Percentiles rank a stretch among this genome's conserved stretches.
Evolutionary conservation across 2,888 invertebrate genomes (phyloP).

Genomic region (Drosophila colorata): DNA sequence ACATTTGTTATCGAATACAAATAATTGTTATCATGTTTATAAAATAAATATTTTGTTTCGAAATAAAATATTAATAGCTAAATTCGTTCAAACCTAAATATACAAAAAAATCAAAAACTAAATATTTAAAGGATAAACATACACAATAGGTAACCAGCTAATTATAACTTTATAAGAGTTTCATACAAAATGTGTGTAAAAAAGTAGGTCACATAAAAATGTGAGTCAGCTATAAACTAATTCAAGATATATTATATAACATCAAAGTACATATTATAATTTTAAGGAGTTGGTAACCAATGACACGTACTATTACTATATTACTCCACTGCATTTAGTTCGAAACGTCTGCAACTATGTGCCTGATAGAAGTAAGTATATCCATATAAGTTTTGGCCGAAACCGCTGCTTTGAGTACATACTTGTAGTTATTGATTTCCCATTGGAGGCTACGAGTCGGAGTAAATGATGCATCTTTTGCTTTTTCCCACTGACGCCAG

Average conservation of each 20-base stretch:
- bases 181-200: conserved; percentile 34
- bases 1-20: conserved; percentile 19
- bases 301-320: conserved; percentile 8
- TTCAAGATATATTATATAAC: conserved; percentile 38
- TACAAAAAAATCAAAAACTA: conserved; percentile 16
- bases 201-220: conserved; percentile 34
- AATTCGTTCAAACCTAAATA: conserved; percentile 53
- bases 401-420: conserved; percentile 5
- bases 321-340: conserved; percentile 10
- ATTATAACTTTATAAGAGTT: conserved; percentile 19
- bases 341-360: conserved; percentile 15
- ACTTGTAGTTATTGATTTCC: conserved; percentile 5
- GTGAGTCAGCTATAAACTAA: conserved; percentile 20
- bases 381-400: neutral
- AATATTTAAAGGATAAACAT: conserved; percentile 16
- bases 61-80: conserved; percentile 40
- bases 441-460: conserved; percentile 86
- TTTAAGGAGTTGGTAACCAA: conserved; percentile 31
- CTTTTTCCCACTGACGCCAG: conserved; percentile 93
- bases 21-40: conserved; percentile 20
- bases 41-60: conserved; percentile 33
- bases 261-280: conserved; percentile 32
- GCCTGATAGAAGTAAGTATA: neutral
- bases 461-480: conserved; percentile 93
- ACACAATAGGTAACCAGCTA: conserved; percentile 27